These are phyloP conservation scores for Musca vetustissima DNA, from an alignment of 1,140 invertebrate genomes.

Conservation along the genomic window DNA sequence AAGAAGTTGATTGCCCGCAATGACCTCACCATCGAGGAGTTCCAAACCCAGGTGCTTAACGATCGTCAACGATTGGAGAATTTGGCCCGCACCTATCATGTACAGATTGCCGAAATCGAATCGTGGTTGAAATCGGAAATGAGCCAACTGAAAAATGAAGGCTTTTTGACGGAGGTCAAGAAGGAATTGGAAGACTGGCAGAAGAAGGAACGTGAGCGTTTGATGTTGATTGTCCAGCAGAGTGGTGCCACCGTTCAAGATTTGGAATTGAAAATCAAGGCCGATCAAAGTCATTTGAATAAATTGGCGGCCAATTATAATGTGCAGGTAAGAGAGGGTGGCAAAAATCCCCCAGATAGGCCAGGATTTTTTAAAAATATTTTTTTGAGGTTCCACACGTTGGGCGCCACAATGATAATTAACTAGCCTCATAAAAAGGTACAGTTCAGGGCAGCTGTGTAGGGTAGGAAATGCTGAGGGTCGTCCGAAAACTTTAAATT, in stretches of 20 bases:
- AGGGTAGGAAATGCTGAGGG: too few relatives aligned
- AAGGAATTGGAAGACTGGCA: slow-evolving; percentile 46
- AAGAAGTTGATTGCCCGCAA: slow-evolving; percentile 43
- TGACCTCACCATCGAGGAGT: slow-evolving; percentile 48
- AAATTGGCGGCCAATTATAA: slow-evolving; percentile 49
- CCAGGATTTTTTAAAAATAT: too few relatives aligned
- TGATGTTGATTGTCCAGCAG: slow-evolving; percentile 42
- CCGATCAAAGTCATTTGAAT: slow-evolving; percentile 46
- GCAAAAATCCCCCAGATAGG: too few relatives aligned
- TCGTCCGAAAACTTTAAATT: too few relatives aligned
- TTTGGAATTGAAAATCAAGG: slow-evolving; percentile 47
- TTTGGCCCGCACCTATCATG: slow-evolving; percentile 45
- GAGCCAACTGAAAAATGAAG: slow-evolving; percentile 45
- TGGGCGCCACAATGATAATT: too few relatives aligned
- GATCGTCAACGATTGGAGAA: slow-evolving; percentile 44
- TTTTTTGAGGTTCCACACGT: too few relatives aligned
- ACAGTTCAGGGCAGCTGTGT: too few relatives aligned
- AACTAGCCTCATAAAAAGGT: too few relatives aligned
- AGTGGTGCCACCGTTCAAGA: slow-evolving; percentile 46
- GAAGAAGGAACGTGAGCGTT: slow-evolving; percentile 44
- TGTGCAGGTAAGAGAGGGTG: slow-evolving; percentile 30
- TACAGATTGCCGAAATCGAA: slow-evolving; percentile 48
- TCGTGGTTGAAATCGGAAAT: slow-evolving; percentile 47
- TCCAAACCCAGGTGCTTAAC: slow-evolving; percentile 42
- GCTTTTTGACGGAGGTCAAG: slow-evolving; percentile 46